Base-by-base conservation (phyloP, 2,888 invertebrate genomes). In the Synanthedon andrenaeformis region DNA sequence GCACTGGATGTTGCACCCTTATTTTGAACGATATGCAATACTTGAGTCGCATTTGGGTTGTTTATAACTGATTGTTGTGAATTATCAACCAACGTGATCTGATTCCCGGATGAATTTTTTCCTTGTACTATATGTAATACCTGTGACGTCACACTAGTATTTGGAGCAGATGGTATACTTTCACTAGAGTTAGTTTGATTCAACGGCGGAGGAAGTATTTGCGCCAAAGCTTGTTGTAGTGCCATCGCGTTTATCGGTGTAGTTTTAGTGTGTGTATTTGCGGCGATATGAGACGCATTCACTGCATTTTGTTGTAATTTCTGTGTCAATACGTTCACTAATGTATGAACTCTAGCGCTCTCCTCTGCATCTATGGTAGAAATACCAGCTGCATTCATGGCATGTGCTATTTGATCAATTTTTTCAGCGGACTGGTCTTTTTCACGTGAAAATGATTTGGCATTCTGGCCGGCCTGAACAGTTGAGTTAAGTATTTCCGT, bases 291-390 rank as follows among this genome's bases (percentile, higher is more conserved):
- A 8, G 63, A 55, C n/a, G 65, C 54, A 41, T 59, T 63, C n/a
- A 66, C 61, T 13, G 63, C 55, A 4, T 68, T 68, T 56, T 88
- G 82, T 41, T 83, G 75, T 41, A 86, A 71, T 64, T 89, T 89
- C 60, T 89, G 88, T 1, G 89, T 84, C 41, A 90, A 65, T 52
- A 90, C 84, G 65, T 89, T 89, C 2, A 88, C 89, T 50, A 90
- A 67, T 14, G 89, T 79, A 35, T 81, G 77, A 8, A 89, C 62
- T 63, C 66, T 67, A 13, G 67, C 64, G 53, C 65, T 69, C 6
- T 68, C 58, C 28, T 66, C 54, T 28, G 65, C 54, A 53, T 81
- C 79, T 41, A 64, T 62, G 3, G 81, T 67, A n/a, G 76, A 65
- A 55, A 87, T 86, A 42, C 86, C 84, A 5, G 85, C 86, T 51